A percentile compares a stretch with the other conserved stretches of the same genome.
These are phyloP conservation scores for Prorops nasuta DNA, from an alignment of 1,140 invertebrate genomes.

Conservation along the genomic window DNA sequence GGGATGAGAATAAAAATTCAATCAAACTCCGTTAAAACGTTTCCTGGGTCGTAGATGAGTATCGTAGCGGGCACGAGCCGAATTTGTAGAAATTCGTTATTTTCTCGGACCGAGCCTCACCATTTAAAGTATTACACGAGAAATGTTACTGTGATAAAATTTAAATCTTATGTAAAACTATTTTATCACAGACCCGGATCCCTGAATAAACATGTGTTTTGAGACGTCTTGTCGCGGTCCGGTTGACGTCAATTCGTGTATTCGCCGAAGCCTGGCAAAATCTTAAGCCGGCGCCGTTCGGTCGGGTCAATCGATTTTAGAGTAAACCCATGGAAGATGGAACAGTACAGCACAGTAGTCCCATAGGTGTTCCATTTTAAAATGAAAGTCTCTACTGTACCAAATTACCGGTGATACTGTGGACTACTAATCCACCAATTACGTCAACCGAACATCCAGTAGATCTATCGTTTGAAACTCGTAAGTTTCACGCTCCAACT, in stretches of 20 bases:
- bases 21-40: no score
- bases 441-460: no score
- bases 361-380: neutral
- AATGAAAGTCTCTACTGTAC: neutral
- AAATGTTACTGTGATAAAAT: slow-evolving; percentile 8
- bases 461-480: no score
- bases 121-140: no score
- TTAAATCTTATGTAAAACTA: slow-evolving; percentile 23
- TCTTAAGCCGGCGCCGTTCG: slow-evolving; percentile 33
- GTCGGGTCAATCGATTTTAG: slow-evolving; percentile 10
- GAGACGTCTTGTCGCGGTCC: slow-evolving; percentile 14
- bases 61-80: no score
- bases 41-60: no score
- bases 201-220: slow-evolving; percentile 33
- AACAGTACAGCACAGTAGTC: neutral
- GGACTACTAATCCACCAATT: no score
- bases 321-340: slow-evolving; percentile 6
- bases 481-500: no score
- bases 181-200: slow-evolving; percentile 23
- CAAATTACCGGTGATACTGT: no score
- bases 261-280: slow-evolving; percentile 24
- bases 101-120: no score
- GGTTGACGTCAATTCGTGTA: slow-evolving; percentile 22
- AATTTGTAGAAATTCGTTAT: no score
- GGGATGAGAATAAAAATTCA: no score